A percentile compares a stretch with the other conserved stretches of the same genome.
Evolutionary conservation across 2,113 vertebrate species (phyloP).

Genomic region (Neodon shergylaensis): DNA sequence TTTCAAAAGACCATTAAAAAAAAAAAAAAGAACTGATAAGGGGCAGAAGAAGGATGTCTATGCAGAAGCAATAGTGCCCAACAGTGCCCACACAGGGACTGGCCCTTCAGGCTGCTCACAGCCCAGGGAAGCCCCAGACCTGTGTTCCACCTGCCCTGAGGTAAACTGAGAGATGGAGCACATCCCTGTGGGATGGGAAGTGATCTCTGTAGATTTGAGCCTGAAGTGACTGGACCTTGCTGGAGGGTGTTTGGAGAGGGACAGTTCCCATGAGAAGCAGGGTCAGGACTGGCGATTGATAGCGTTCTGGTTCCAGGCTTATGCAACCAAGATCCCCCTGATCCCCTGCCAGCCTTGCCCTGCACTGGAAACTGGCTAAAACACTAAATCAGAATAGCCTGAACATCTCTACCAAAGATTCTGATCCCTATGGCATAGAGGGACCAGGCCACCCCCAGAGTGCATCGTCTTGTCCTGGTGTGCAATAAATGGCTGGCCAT

Average conservation of each 20-base stretch:
- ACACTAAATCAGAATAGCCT: not conserved
- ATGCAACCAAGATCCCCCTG: not conserved
- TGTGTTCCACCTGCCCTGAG: not conserved
- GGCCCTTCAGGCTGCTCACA: not conserved
- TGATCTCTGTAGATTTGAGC: not conserved
- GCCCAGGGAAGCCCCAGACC: not conserved
- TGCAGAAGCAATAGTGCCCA: not conserved
- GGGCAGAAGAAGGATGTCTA: not conserved
- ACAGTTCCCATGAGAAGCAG: constrained; percentile 2
- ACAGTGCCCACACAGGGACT: not conserved
- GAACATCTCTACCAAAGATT: not conserved
- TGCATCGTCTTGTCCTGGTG: constrained; percentile 14
- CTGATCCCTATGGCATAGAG: not conserved
- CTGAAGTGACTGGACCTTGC: not conserved
- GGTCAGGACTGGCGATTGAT: not conserved
- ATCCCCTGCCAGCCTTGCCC: not conserved
- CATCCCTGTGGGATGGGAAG: not conserved
- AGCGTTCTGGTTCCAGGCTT: not conserved
- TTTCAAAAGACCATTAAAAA: not conserved
- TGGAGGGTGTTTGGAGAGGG: not conserved
- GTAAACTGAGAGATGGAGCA: not conserved
- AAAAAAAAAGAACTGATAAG: not conserved
- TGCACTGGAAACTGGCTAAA: constrained; percentile 28
- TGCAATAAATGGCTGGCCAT: constrained; percentile 68
- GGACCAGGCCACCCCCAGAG: not conserved